phyloP scores from a whole-genome alignment of 1,140 invertebrate species.

The Diabrotica undecimpunctata region DNA sequence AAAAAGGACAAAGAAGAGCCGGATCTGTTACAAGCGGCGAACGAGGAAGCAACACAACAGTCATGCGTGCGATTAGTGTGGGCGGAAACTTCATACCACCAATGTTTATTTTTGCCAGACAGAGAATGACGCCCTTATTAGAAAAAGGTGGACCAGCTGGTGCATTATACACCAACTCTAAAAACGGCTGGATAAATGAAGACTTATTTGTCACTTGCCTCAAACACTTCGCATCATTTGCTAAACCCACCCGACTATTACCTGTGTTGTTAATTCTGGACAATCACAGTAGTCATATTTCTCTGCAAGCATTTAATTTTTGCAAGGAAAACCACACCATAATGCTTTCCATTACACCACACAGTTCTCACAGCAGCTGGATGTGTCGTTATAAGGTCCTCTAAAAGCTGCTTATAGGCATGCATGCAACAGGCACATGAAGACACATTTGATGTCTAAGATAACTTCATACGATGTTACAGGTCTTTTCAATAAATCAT shows the following conservation, averaged over 20 bases:
- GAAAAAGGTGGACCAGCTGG: constrained; percentile 42
- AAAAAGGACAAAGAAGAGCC: constrained; percentile 40
- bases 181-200: too few species aligned
- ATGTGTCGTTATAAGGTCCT: constrained; percentile 21
- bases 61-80: constrained; percentile 39
- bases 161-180: constrained; percentile 37
- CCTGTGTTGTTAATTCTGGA: too few species aligned
- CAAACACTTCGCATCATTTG: too few species aligned
- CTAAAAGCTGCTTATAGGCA: constrained; percentile 20
- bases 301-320: too few species aligned
- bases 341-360: constrained; percentile 19
- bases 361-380: constrained; percentile 20
- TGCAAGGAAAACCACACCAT: constrained; percentile 9
- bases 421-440: too few species aligned
- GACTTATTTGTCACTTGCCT: too few species aligned
- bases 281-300: too few species aligned
- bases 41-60: constrained; percentile 30
- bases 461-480: too few species aligned
- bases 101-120: constrained; percentile 46
- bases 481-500: too few species aligned
- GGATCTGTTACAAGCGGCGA: constrained; percentile 40
- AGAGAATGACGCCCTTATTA: constrained; percentile 19
- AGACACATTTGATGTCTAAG: too few species aligned
- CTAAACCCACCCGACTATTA: too few species aligned
- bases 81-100: constrained; percentile 43